Percentiles rank a stretch among this genome's conserved stretches.
phyloP scores from a whole-genome alignment of 2,888 invertebrate genomes.

The Octodonta nipae region DNA sequence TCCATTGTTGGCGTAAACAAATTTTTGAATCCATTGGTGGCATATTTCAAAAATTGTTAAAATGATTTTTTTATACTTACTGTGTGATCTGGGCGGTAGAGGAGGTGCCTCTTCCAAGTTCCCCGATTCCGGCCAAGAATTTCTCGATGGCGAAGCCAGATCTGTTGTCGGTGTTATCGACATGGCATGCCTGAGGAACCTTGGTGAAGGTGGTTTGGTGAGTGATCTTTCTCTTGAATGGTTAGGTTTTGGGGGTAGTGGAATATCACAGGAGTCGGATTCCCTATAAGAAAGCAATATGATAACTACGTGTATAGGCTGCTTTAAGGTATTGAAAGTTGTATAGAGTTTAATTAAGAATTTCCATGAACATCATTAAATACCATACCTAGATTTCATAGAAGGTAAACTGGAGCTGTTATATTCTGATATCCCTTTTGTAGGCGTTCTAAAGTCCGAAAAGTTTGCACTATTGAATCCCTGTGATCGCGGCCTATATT shows the following conservation, averaged over 20 bases:
- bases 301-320: neutral
- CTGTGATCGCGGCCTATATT: slow-evolving; percentile 45
- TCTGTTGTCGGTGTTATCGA: slow-evolving; percentile 39
- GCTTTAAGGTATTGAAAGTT: neutral
- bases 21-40: no score
- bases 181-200: slow-evolving; percentile 36
- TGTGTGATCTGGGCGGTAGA: slow-evolving; percentile 65
- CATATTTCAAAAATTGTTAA: neutral
- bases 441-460: slow-evolving; percentile 33
- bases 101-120: slow-evolving; percentile 55
- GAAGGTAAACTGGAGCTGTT: slow-evolving; percentile 34
- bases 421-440: slow-evolving; percentile 34
- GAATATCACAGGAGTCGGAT: slow-evolving; percentile 29
- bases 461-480: slow-evolving; percentile 38
- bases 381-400: slow-evolving; percentile 31
- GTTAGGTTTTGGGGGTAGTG: slow-evolving; percentile 41
- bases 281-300: slow-evolving; percentile 19
- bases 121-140: slow-evolving; percentile 44
- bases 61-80: slow-evolving; percentile 31
- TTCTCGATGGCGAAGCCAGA: slow-evolving; percentile 37
- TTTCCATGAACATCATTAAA: neutral
- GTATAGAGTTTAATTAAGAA: neutral
- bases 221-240: slow-evolving; percentile 34
- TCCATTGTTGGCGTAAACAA: no score
- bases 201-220: slow-evolving; percentile 44